phyloP scores from a whole-genome alignment of 2,888 invertebrate genomes.

The Leptogaster cylindrica region DNA sequence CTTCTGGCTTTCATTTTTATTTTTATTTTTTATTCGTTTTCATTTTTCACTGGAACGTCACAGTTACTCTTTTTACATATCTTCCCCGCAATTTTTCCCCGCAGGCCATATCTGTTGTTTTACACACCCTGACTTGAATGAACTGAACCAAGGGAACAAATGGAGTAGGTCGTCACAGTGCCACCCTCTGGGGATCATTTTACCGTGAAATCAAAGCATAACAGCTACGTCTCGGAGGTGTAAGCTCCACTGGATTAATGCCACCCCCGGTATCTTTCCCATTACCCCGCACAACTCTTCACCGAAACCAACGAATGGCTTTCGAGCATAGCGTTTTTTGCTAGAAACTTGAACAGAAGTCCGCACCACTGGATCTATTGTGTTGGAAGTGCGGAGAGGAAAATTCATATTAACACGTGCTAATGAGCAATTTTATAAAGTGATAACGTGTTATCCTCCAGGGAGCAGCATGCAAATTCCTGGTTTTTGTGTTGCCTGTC shows the following conservation, averaged over 20 bases:
- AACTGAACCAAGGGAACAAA: neutral
- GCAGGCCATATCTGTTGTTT: conserved; percentile 34
- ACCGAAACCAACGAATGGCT: too few relatives aligned
- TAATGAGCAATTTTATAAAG: conserved; percentile 54
- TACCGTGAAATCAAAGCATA: conserved; percentile 37
- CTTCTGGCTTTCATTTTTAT: neutral
- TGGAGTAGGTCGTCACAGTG: conserved; percentile 7
- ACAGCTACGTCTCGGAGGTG: conserved; percentile 35
- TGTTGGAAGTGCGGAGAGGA: conserved; percentile 1
- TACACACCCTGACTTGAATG: conserved; percentile 32
- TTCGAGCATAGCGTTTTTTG: too few relatives aligned
- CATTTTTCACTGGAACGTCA: conserved; percentile 35
- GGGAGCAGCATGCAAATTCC: conserved; percentile 36
- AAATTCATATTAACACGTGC: conserved; percentile 38
- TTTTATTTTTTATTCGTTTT: conserved; percentile 14
- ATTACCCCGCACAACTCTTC: neutral
- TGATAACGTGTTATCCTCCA: conserved; percentile 53
- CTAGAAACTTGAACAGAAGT: too few relatives aligned
- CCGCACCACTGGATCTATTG: conserved; percentile 9
- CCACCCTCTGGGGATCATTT: conserved; percentile 28
- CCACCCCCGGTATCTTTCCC: conserved; percentile 18
- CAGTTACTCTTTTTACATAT: conserved; percentile 37
- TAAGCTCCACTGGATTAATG: conserved; percentile 32
- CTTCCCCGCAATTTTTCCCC: neutral
- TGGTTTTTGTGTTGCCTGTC: neutral